These are phyloP conservation scores for Eulemur coronatus DNA, from an alignment of 2,797 vertebrate species.

Conservation along the genomic window DNA sequence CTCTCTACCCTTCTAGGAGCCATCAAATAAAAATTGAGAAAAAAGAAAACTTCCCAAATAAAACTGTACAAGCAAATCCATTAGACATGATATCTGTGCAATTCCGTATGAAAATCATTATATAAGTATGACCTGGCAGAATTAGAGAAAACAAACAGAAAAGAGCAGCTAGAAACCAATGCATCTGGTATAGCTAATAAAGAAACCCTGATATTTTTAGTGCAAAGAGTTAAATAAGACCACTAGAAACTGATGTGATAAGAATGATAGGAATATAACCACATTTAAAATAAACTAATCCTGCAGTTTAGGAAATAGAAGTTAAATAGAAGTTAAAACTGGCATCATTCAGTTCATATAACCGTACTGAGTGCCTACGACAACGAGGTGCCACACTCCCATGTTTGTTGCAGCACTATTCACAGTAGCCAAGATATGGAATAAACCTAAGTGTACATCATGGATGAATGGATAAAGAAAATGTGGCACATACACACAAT, in stretches of 20 bases:
- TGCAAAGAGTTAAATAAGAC: not conserved
- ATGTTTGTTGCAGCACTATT: not conserved
- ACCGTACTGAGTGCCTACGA: not conserved
- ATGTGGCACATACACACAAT: not conserved
- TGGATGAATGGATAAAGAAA: not conserved
- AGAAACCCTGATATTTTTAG: not conserved
- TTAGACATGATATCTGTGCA: fast-evolving
- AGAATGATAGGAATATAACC: no score
- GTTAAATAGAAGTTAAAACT: not conserved
- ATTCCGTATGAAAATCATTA: not conserved
- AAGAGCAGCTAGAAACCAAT: not conserved
- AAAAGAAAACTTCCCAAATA: not conserved
- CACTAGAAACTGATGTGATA: not conserved
- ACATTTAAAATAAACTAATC: not conserved
- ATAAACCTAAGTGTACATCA: not conserved
- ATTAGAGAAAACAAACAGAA: not conserved
- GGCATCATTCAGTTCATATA: not conserved
- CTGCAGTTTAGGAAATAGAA: not conserved
- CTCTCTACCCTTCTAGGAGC: not conserved
- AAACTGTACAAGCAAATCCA: not conserved
- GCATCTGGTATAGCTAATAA: not conserved
- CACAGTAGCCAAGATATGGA: not conserved
- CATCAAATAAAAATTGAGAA: not conserved
- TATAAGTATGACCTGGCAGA: not conserved
- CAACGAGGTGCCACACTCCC: fast-evolving